phyloP scores from a whole-genome alignment of 2,113 vertebrate genomes.

The Pimephales promelas region DNA sequence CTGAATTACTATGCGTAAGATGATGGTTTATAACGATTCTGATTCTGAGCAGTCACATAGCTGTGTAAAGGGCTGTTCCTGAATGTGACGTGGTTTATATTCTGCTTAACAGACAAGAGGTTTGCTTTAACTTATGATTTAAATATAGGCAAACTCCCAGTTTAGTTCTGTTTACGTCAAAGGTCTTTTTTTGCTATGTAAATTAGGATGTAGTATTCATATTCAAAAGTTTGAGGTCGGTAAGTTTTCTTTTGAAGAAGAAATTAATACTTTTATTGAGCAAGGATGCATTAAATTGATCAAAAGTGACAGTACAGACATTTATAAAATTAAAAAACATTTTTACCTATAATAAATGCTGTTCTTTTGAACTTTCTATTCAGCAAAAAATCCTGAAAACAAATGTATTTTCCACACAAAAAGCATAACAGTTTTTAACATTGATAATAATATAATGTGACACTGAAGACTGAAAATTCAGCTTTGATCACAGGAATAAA shows the following conservation, averaged over 20 bases:
- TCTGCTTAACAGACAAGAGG: neutral
- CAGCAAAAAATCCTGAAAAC: neutral
- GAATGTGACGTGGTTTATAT: neutral
- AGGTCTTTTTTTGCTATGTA: no score
- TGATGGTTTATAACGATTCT: neutral
- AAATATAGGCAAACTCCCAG: neutral
- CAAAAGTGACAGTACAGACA: neutral
- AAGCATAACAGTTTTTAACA: neutral
- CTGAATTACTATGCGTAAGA: neutral
- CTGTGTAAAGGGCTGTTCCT: neutral
- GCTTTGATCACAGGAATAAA: neutral
- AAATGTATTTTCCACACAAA: neutral
- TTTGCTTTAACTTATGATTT: neutral
- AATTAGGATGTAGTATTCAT: neutral
- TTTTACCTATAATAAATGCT: neutral
- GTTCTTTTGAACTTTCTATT: neutral
- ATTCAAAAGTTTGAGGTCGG: neutral
- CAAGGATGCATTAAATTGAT: neutral
- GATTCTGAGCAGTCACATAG: neutral
- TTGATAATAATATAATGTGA: neutral
- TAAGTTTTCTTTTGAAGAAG: neutral
- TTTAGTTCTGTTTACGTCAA: no score
- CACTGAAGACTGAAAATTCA: neutral
- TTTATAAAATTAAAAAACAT: neutral
- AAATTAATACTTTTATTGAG: neutral